These are phyloP conservation scores for Petaurus breviceps DNA, from an alignment of 2,113 vertebrate genomes.

Conservation along the genomic window DNA sequence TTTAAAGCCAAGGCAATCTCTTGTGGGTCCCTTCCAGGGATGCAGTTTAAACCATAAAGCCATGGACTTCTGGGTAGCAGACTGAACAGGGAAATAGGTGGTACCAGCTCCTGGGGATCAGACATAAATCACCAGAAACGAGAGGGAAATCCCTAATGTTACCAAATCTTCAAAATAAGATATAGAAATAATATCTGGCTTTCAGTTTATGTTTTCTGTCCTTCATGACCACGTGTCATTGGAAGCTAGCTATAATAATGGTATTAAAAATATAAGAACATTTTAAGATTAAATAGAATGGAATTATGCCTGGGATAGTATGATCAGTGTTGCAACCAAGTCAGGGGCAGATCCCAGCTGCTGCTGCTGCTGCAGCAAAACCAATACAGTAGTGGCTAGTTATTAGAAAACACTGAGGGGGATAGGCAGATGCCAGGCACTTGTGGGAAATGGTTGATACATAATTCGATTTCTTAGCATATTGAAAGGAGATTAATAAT, in stretches of 20 bases:
- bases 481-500: background rate
- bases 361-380: background rate
- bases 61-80: background rate
- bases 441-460: background rate
- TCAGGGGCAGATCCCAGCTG: background rate
- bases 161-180: background rate
- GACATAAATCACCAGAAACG: background rate
- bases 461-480: background rate
- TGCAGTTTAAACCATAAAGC: background rate
- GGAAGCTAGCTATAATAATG: background rate
- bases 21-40: background rate
- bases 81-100: background rate
- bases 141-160: background rate
- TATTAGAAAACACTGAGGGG: background rate
- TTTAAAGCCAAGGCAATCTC: background rate
- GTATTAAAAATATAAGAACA: constrained; percentile 28
- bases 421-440: background rate
- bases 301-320: constrained; percentile 16
- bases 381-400: background rate
- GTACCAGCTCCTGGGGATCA: background rate
- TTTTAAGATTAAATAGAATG: background rate
- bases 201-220: background rate
- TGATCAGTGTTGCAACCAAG: constrained; percentile 42
- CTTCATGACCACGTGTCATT: background rate
- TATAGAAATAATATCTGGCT: constrained; percentile 11